Percentiles rank a stretch among this genome's conserved stretches.
These are phyloP conservation scores for Tyria jacobaeae DNA, from an alignment of 2,888 invertebrate species.

Conservation along the genomic window DNA sequence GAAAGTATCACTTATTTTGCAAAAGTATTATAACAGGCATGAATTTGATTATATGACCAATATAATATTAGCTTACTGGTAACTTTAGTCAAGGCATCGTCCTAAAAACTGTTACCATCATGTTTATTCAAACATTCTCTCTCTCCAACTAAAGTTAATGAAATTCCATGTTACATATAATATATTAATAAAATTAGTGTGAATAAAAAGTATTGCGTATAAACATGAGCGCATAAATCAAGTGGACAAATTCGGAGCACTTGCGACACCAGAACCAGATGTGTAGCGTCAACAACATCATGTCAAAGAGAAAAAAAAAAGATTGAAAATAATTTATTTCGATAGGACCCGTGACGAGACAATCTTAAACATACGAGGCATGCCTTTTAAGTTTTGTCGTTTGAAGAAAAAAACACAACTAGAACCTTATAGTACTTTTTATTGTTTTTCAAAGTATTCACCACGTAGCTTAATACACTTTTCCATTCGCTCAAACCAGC, in stretches of 20 bases:
- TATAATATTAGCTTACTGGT: too few species aligned
- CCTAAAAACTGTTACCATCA: background rate
- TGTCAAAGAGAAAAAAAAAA: background rate
- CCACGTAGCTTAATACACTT: too few species aligned
- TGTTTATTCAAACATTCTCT: conserved; percentile 3
- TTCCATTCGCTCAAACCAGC: too few species aligned
- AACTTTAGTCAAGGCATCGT: background rate
- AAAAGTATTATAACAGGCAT: background rate
- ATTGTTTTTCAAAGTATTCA: too few species aligned
- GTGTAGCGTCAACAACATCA: conserved; percentile 29
- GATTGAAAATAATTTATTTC: background rate
- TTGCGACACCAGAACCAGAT: conserved; percentile 44
- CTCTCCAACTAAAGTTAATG: conserved; percentile 16
- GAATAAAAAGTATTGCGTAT: conserved; percentile 32
- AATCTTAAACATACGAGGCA: too few species aligned
- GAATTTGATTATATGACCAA: background rate
- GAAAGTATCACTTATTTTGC: too few species aligned
- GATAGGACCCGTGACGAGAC: too few species aligned
- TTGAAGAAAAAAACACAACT: too few species aligned
- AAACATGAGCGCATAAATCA: conserved; percentile 45
- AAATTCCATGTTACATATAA: conserved; percentile 15
- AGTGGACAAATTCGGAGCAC: conserved; percentile 49
- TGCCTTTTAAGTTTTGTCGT: too few species aligned
- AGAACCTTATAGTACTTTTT: too few species aligned
- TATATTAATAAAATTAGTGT: conserved; percentile 38